phyloP scores from a whole-genome alignment of 2,888 invertebrate species.

The Ephialtes manifestator region DNA sequence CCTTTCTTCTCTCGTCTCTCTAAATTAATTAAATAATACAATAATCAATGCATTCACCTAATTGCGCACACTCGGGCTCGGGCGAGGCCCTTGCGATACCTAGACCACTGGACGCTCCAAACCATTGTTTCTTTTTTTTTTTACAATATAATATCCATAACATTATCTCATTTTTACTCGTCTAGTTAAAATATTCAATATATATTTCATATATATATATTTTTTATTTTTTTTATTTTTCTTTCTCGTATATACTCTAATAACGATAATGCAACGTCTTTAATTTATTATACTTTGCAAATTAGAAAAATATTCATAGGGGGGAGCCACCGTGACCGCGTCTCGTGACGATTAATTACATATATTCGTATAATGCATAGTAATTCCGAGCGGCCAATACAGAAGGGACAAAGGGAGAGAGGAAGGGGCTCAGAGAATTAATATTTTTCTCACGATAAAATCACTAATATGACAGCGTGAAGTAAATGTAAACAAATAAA shows the following conservation, averaged over 20 bases:
- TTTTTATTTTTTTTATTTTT: slow-evolving; percentile 44
- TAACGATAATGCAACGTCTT: slow-evolving; percentile 85
- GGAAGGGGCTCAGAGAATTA: background rate
- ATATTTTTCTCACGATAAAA: slow-evolving; percentile 3
- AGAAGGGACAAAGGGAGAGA: slow-evolving; percentile 2
- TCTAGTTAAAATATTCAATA: slow-evolving; percentile 84
- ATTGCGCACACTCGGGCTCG: slow-evolving; percentile 53
- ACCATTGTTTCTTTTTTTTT: slow-evolving; percentile 57
- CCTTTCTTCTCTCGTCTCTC: slow-evolving; percentile 22
- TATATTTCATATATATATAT: slow-evolving; percentile 77
- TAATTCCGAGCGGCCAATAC: slow-evolving; percentile 62
- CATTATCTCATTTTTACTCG: slow-evolving; percentile 80
- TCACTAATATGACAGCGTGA: background rate
- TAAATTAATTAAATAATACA: slow-evolving; percentile 60
- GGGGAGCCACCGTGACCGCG: slow-evolving; percentile 79
- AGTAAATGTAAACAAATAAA: slow-evolving; percentile 5
- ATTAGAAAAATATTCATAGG: slow-evolving; percentile 85
- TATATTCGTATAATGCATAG: slow-evolving; percentile 50
- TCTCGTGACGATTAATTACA: slow-evolving; percentile 73
- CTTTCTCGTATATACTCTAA: slow-evolving; percentile 81
- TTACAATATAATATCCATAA: slow-evolving; percentile 78
- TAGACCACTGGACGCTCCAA: slow-evolving; percentile 67
- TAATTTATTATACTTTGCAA: slow-evolving; percentile 85
- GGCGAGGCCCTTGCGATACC: slow-evolving; percentile 51
- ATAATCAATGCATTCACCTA: slow-evolving; percentile 59